A percentile compares a stretch with the other conserved stretches of the same genome.
Conservation (phyloP, 2,113 vertebrate genomes). For the Jaculus jaculus region DNA sequence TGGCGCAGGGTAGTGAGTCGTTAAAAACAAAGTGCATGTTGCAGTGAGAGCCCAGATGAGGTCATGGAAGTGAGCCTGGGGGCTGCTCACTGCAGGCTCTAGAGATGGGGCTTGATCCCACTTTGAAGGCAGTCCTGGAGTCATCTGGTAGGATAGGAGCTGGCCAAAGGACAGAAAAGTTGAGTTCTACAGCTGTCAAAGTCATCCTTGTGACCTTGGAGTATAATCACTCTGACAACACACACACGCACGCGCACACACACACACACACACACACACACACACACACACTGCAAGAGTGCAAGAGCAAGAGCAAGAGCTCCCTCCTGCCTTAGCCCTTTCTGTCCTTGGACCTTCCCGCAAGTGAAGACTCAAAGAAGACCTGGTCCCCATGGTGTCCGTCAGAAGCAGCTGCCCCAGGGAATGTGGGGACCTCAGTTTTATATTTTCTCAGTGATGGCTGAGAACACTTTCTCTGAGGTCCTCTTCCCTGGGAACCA, state of each 20-base stretch:
- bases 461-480: neutral
- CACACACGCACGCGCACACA: neutral
- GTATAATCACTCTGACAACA: neutral
- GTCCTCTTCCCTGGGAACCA: neutral
- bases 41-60: neutral
- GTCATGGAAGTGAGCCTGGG: neutral
- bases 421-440: neutral
- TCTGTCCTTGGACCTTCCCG: neutral
- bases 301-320: neutral
- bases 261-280: too few relatives aligned
- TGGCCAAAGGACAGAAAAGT: neutral
- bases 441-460: constrained; percentile 16
- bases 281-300: neutral
- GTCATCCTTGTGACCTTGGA: neutral
- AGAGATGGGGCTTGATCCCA: neutral
- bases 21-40: accelerated
- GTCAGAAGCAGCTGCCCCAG: neutral
- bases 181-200: neutral
- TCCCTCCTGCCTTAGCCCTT: neutral
- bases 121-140: neutral
- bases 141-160: neutral
- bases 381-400: neutral
- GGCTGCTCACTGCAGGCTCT: neutral
- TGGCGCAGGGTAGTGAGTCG: neutral
- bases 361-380: neutral